Percentiles rank a stretch among this genome's conserved stretches.
Conservation (phyloP, 1,140 invertebrate genomes). For the Orussus abietinus region DNA sequence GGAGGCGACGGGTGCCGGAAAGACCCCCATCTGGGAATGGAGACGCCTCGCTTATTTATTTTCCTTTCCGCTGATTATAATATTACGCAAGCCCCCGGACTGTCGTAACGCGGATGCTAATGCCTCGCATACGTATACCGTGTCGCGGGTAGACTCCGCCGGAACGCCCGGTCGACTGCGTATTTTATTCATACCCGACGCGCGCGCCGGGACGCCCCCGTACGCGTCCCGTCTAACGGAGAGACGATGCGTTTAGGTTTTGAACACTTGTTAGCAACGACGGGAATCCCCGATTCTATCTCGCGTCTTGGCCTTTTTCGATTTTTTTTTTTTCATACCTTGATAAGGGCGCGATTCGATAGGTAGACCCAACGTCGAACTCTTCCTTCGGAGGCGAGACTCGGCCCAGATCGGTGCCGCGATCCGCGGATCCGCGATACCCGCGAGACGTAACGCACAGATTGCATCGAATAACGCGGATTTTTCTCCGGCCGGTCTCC, state of each 20-base stretch:
- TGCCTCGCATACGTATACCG: constrained; percentile 26
- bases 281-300: too few relatives aligned
- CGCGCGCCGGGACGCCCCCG: constrained; percentile 2
- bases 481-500: too few relatives aligned
- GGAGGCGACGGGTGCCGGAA: constrained; percentile 5
- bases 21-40: constrained; percentile 13
- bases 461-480: too few relatives aligned
- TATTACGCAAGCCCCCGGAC: constrained; percentile 37
- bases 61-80: constrained; percentile 38
- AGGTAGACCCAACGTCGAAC: too few relatives aligned
- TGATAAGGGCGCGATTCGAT: too few relatives aligned
- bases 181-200: constrained; percentile 38
- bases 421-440: too few relatives aligned
- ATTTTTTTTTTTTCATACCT: too few relatives aligned
- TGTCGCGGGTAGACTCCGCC: constrained; percentile 22
- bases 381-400: too few relatives aligned
- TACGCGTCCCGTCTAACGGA: constrained; percentile 12
- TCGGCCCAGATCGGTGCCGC: too few relatives aligned
- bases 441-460: too few relatives aligned
- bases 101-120: constrained; percentile 38
- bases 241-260: constrained; percentile 18
- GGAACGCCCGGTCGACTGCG: constrained; percentile 25
- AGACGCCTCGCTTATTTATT: constrained; percentile 38
- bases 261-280: constrained; percentile 7
- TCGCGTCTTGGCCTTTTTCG: too few relatives aligned